Percentiles rank a stretch among this genome's conserved stretches.
Conservation (phyloP, 37 sponge, comb jelly and placozoan species). For the Ephydatia muelleri region DNA sequence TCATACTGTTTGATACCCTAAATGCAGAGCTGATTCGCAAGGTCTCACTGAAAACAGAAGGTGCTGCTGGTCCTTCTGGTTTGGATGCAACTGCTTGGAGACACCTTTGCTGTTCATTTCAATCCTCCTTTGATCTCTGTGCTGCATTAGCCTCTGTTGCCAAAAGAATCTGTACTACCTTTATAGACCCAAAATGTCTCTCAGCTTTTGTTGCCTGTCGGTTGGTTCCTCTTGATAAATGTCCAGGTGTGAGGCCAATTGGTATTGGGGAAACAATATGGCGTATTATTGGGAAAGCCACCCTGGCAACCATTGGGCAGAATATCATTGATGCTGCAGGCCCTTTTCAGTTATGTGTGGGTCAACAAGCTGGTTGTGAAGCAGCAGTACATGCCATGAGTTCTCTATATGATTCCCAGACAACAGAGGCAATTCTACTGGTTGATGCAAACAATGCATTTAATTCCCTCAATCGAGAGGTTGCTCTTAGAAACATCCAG, state of each 20-base stretch:
- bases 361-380: constrained; percentile 56
- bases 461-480: constrained; percentile 21
- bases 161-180: constrained; percentile 35
- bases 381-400: constrained; percentile 52
- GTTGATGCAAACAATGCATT: constrained; percentile 42
- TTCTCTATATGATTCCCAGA: constrained; percentile 17
- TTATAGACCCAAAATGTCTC: constrained; percentile 37
- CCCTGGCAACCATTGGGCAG: constrained; percentile 9
- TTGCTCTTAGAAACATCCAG: constrained; percentile 30
- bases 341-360: constrained; percentile 51
- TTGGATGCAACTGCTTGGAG: constrained; percentile 35
- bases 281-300: constrained; percentile 39
- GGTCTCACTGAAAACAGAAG: constrained; percentile 20
- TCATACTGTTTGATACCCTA: constrained; percentile 20
- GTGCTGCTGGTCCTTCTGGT: constrained; percentile 52
- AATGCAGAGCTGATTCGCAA: constrained; percentile 18
- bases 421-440: constrained; percentile 35
- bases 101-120: constrained; percentile 45
- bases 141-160: constrained; percentile 35
- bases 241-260: constrained; percentile 32
- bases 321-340: constrained; percentile 33
- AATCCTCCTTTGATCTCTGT: constrained; percentile 39
- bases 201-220: constrained; percentile 21
- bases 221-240: constrained; percentile 46
- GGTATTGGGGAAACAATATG: constrained; percentile 45